Base-by-base conservation (phyloP, 2,888 invertebrate species). In the Ectropis crepuscularia region DNA sequence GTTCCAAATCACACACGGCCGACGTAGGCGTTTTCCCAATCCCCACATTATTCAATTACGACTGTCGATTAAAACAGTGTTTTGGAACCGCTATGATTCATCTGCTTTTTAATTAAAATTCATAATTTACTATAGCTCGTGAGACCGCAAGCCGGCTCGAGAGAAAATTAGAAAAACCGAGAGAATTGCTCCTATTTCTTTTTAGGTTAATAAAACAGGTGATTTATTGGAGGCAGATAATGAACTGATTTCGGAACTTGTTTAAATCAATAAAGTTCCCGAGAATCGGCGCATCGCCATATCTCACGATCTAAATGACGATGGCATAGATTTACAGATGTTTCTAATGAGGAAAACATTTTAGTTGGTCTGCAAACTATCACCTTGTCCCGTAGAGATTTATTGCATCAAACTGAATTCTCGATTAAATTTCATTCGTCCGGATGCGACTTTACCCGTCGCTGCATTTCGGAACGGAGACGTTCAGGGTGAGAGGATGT, bases 31-130 rank as follows among this genome's bases (percentile, higher is more conserved):
- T 48, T 46, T 53, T 53, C 41, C 49, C 54, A 50, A 54, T 57
- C 53, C 57, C 47, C 36, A 51, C 57, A 57, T 48, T 57, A 55
- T 50, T 51, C 47, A 48, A 64, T 60, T 55, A 45, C 53, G 16
- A 61, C 36, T 8, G 45, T 61, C 12, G 46, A 58, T 50, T 57
- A 53, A 39, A 60, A 28, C 53, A 36, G 51, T 36, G 61, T 60
- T 61, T 43, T 70, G 45, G 57, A 61, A 70, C 74, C 74, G 74
- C 74, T 77, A 69, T 55, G 66, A 71, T 73, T 39, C 50, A 58
- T 68, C 57, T 64, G 70, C 75, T 75, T 79, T 77, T 77, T 82
- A 80, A 84, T 83, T 83, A 79, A 77, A 79, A 79, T 73, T 71
- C 64, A 72, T 75, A 71, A 74, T 74, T 70, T 76, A 70, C 59